Evolutionary conservation across 2,113 vertebrate species (phyloP).

Genomic region (Semnopithecus entellus): DNA sequence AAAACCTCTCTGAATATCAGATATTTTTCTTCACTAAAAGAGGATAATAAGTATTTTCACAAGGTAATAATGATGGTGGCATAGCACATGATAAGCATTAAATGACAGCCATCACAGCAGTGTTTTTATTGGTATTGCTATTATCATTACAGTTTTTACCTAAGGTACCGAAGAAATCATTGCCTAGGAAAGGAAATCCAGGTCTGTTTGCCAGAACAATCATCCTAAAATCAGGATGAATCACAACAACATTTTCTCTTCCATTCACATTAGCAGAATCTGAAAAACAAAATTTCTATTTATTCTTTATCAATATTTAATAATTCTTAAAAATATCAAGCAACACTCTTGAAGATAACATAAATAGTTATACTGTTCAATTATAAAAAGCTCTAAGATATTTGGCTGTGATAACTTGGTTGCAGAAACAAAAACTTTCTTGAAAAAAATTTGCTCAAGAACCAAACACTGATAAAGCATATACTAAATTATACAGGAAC

Average conservation of each 20-base stretch:
- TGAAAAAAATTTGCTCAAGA: constrained; percentile 10
- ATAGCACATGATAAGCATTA: neutral
- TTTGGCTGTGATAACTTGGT: neutral
- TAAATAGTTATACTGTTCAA: neutral
- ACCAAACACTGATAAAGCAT: neutral
- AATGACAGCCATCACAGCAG: neutral
- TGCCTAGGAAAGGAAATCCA: constrained; percentile 98
- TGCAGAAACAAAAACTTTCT: neutral
- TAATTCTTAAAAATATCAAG: constrained; percentile 38
- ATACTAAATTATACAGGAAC: neutral
- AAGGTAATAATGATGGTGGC: neutral
- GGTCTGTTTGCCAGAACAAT: constrained; percentile 96
- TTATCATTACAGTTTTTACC: constrained; percentile 84
- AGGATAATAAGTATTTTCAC: neutral
- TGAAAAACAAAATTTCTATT: constrained; percentile 78
- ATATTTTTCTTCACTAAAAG: neutral
- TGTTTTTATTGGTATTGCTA: neutral
- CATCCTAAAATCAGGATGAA: constrained; percentile 99
- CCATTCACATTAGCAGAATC: constrained; percentile 83
- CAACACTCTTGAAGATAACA: constrained; percentile 2
- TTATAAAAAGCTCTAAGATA: neutral
- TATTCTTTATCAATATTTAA: constrained; percentile 37
- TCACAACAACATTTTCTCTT: constrained; percentile 88
- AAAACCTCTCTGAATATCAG: neutral
- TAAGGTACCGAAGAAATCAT: constrained; percentile 97